Evolutionary conservation across 2,797 vertebrate species (phyloP).

Genomic region (Leptoclinus maculatus): DNA sequence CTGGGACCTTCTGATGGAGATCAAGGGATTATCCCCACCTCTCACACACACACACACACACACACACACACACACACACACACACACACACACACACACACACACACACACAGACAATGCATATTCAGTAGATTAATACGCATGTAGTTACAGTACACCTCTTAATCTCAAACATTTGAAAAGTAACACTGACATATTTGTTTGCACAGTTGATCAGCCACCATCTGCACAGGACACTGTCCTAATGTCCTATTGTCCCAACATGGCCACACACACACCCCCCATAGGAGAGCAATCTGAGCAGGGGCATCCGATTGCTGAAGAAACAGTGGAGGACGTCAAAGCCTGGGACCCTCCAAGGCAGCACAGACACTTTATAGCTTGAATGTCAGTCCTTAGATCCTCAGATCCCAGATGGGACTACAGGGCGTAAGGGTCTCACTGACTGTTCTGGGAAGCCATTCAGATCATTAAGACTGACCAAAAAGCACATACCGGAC

Average conservation of each 20-base stretch:
- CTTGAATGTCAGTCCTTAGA: constrained; percentile 40
- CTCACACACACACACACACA: constrained; percentile 25
- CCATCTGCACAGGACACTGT: background rate
- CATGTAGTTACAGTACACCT: constrained; percentile 13
- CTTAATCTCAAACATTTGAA: constrained; percentile 16
- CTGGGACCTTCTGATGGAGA: constrained; percentile 73
- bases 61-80: constrained; percentile 1
- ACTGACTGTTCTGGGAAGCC: constrained; percentile 1
- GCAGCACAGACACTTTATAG: constrained; percentile 14
- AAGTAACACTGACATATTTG: background rate
- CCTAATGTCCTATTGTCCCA: constrained; percentile 30
- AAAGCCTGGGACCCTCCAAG: constrained; percentile 3
- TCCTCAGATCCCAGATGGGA: constrained; percentile 19
- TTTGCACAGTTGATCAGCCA: background rate
- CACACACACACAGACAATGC: constrained; percentile 21
- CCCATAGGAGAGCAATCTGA: constrained; percentile 47
- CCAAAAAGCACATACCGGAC: background rate
- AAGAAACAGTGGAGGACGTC: constrained; percentile 45
- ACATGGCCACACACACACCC: constrained; percentile 14
- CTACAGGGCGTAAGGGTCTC: constrained; percentile 1
- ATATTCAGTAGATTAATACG: constrained; percentile 18
- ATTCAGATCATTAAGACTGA: constrained; percentile 1
- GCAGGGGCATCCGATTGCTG: constrained; percentile 53
- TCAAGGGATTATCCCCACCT: constrained; percentile 66
- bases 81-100: constrained; percentile 19